phyloP scores from a whole-genome alignment of 2,888 invertebrate genomes.

The Galerucella pusilla region DNA sequence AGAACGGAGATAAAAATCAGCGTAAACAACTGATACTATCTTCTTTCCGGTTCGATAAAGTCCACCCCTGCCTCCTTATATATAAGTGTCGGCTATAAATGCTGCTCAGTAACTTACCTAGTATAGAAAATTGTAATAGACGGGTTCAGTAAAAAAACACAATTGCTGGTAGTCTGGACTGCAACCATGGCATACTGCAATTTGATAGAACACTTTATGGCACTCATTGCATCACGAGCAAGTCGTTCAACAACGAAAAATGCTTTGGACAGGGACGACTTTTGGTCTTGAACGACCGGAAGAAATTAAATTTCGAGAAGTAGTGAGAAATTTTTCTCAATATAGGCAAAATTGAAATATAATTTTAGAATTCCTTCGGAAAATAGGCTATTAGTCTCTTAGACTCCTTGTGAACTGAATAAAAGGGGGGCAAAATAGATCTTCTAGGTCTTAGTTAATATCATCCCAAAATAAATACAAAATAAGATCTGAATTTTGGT shows the following conservation, averaged over 20 bases:
- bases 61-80: slow-evolving; percentile 9
- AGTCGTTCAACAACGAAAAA: slow-evolving; percentile 49
- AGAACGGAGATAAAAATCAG: too few relatives aligned
- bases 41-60: slow-evolving; percentile 9
- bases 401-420: too few relatives aligned
- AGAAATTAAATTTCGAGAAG: too few relatives aligned
- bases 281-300: not conserved
- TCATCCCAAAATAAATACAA: too few relatives aligned
- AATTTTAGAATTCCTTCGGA: too few relatives aligned
- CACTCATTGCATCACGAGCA: slow-evolving; percentile 57
- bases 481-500: too few relatives aligned
- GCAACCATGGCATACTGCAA: slow-evolving; percentile 46
- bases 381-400: too few relatives aligned
- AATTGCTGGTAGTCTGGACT: slow-evolving; percentile 45
- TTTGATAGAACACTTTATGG: slow-evolving; percentile 57
- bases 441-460: too few relatives aligned
- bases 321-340: too few relatives aligned
- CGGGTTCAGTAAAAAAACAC: slow-evolving; percentile 41
- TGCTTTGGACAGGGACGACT: slow-evolving; percentile 47
- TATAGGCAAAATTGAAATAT: too few relatives aligned
- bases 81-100: slow-evolving; percentile 41
- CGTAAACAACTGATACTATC: not conserved
- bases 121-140: slow-evolving; percentile 45
- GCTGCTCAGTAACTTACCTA: slow-evolving; percentile 40
- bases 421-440: too few relatives aligned